Base-by-base conservation (phyloP, 2,113 vertebrate genomes). In the Todiramphus chloris region DNA sequence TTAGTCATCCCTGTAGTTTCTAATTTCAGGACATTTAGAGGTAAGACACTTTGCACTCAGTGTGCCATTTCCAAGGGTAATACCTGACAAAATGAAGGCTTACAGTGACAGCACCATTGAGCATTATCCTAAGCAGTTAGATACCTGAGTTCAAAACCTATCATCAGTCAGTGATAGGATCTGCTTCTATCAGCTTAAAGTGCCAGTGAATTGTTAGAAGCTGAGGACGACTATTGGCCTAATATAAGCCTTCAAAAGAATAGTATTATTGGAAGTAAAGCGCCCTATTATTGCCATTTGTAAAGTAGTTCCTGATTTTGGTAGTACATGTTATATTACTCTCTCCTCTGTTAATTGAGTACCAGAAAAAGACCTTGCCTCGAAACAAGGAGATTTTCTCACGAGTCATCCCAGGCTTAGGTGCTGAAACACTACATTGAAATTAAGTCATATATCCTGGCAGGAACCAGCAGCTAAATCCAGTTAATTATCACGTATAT, bases 91-190 rank as follows among this genome's bases (percentile, higher is more conserved):
- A 94, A 95, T 0, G 7, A 80, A 80, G 69, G 48, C 72, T 90
- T 74, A 80, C n/a, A 41, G 60, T 66, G 94, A 87, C 79, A 88
- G 76, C 72, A 83, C 58, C 86, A 62, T 2, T 58, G 86, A 90
- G 91, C 83, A 68, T 90, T 90, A 92, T 78, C 76, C 76, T 93
- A 86, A 86, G 76, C 21, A 96, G 90, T 80, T 93, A 95, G 95
- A 93, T 67, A 41, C 41, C 41, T 13, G 85, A 95, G 60, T 88
- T 83, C 88, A 83, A 90, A 92, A 77, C 90, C 76, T 67, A 78
- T 56, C 56, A 83, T 83, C 46, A 89, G 76, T 94, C 94, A 90
- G 60, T 60, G 91, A 87, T 48, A 90, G 72, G 43, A 96, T 80
- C 56, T 2, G 0, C 46, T 91, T 91, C 87, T 91, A 59, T 64